These are phyloP conservation scores for Caenorhabditis brenneri DNA, from an alignment of 1,140 invertebrate species.

Conservation along the genomic window DNA sequence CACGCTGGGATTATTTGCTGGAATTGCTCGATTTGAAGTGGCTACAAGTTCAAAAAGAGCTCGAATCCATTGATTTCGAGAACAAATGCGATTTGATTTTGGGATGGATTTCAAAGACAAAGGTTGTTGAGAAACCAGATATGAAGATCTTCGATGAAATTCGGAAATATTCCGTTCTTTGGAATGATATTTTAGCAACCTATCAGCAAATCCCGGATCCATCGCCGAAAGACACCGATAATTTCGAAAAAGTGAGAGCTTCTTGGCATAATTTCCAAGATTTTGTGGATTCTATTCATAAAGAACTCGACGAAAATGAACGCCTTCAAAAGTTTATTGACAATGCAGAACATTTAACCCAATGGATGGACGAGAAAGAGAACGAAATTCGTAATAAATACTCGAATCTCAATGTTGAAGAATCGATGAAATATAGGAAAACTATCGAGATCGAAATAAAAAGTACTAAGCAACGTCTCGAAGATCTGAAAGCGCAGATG, in stretches of 20 bases:
- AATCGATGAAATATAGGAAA: not conserved
- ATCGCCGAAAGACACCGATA: not conserved
- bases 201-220: constrained; percentile 14
- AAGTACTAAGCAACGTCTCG: not conserved
- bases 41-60: not conserved
- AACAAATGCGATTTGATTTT: not conserved
- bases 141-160: constrained; percentile 2
- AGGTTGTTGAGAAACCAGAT: not conserved
- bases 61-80: not conserved
- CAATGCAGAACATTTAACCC: not conserved
- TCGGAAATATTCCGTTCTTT: not conserved
- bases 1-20: not conserved
- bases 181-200: not conserved
- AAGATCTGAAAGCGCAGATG: not conserved
- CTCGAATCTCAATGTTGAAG: not conserved
- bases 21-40: not conserved
- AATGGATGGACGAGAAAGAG: constrained; percentile 2
- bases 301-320: not conserved
- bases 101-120: not conserved
- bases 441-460: constrained; percentile 21
- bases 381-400: not conserved
- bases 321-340: constrained; percentile 19
- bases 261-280: not conserved
- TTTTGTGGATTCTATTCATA: not conserved
- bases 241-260: not conserved